Conservation (phyloP, 2,797 vertebrate genomes). For the Cossypha heuglini region DNA sequence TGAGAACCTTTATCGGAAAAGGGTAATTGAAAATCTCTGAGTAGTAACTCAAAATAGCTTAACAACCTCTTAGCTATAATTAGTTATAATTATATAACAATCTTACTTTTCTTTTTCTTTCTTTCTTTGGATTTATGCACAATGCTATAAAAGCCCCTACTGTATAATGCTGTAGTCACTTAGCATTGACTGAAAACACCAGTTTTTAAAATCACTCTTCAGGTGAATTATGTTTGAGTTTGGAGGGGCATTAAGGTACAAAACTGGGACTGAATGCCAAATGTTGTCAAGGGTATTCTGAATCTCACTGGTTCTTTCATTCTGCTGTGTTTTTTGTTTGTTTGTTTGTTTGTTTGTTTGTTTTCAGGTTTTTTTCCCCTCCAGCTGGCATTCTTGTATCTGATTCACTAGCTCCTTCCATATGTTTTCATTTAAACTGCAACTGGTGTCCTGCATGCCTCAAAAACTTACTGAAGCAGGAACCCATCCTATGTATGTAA, state of each 20-base stretch:
- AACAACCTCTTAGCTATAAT: not conserved
- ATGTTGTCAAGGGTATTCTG: not conserved
- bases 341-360: rapidly evolving
- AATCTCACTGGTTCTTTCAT: not conserved
- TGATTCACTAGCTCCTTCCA: not conserved
- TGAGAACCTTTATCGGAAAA: not conserved
- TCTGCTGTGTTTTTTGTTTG: not conserved
- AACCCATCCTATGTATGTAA: not conserved
- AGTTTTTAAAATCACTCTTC: not conserved
- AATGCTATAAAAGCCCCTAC: not conserved
- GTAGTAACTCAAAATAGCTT: not conserved
- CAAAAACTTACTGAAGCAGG: not conserved
- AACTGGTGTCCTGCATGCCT: not conserved
- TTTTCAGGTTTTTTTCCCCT: not conserved
- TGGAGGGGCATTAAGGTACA: not conserved
- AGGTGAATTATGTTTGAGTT: not conserved
- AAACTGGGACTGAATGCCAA: not conserved
- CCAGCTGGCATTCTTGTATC: not conserved
- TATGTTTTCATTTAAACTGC: not conserved
- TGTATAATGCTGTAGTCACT: not conserved
- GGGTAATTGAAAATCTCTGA: not conserved
- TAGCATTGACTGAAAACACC: not conserved
- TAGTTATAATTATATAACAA: not conserved
- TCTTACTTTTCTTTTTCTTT: too few relatives aligned
- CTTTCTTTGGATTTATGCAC: not conserved